These are phyloP conservation scores for Belonocnema kinseyi DNA, from an alignment of 1,140 invertebrate genomes.

Conservation along the genomic window DNA sequence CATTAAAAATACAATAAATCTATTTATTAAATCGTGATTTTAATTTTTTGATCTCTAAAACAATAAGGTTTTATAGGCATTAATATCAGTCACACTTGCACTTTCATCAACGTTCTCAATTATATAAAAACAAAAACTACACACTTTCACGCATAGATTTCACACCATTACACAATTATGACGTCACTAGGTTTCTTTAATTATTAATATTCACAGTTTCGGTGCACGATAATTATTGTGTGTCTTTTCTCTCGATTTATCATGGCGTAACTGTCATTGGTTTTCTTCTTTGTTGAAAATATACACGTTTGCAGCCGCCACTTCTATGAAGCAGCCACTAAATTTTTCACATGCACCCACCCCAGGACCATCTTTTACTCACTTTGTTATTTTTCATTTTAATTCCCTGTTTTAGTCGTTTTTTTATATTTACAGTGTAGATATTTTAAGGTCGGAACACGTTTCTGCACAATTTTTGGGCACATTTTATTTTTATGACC, in stretches of 20 bases:
- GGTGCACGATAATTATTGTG: not conserved
- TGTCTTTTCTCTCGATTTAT: slow-evolving; percentile 9
- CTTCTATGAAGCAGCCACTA: not conserved
- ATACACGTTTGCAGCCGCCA: not conserved
- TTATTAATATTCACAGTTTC: slow-evolving; percentile 10
- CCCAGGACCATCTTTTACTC: slow-evolving; percentile 64
- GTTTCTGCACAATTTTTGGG: too few species aligned
- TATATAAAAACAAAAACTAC: not conserved
- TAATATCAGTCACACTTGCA: not conserved
- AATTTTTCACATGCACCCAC: slow-evolving; percentile 66
- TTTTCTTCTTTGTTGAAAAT: slow-evolving; percentile 31
- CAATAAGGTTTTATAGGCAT: not conserved
- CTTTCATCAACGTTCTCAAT: not conserved
- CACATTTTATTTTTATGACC: too few species aligned
- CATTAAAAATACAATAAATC: not conserved
- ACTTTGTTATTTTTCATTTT: slow-evolving; percentile 40
- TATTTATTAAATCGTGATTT: not conserved
- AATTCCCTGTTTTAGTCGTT: slow-evolving; percentile 22
- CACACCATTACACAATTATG: not conserved
- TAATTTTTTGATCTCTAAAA: not conserved
- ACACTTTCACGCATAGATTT: slow-evolving; percentile 5
- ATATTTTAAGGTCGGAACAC: not conserved
- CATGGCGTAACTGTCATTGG: slow-evolving; percentile 14
- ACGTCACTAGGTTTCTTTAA: not conserved
- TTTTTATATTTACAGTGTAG: slow-evolving; percentile 42